Evolutionary conservation across 2,888 invertebrate genomes (phyloP).

Genomic region (Saturnia pavonia): DNA sequence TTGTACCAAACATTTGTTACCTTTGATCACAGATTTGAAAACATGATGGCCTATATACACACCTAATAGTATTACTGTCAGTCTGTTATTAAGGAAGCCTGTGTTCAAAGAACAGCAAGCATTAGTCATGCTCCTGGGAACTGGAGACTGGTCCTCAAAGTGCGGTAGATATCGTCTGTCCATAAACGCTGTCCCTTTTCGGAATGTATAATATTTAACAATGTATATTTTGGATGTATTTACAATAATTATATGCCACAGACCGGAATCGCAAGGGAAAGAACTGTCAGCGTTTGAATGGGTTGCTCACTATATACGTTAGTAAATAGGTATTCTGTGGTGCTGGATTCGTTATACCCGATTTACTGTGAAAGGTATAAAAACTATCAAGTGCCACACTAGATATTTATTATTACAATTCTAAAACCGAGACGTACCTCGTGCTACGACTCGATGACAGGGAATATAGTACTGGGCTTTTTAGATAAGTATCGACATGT

Average conservation of each 20-base stretch:
- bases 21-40: slow-evolving; percentile 4
- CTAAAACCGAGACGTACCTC: slow-evolving; percentile 44
- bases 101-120: slow-evolving; percentile 18
- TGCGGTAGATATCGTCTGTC: slow-evolving; percentile 45
- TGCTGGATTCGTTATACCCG: slow-evolving; percentile 58
- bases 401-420: slow-evolving; percentile 68
- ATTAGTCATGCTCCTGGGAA: background rate
- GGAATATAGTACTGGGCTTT: slow-evolving; percentile 68
- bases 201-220: slow-evolving; percentile 52
- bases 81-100: slow-evolving; percentile 18
- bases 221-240: slow-evolving; percentile 80
- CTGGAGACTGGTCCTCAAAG: slow-evolving; percentile 35
- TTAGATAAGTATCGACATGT: slow-evolving; percentile 69
- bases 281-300: slow-evolving; percentile 65
- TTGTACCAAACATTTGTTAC: slow-evolving; percentile 1
- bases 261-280: slow-evolving; percentile 47
- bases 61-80: slow-evolving; percentile 17
- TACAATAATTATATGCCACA: slow-evolving; percentile 54
- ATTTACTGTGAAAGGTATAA: slow-evolving; percentile 40
- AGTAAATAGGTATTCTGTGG: slow-evolving; percentile 69
- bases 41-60: slow-evolving; percentile 1
- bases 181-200: slow-evolving; percentile 53
- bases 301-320: slow-evolving; percentile 78
- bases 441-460: slow-evolving; percentile 56
- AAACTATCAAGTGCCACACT: slow-evolving; percentile 70